Evolutionary conservation across 2,797 vertebrate species (phyloP), one percentile per base, ranked within the genome.

Genomic region (Babyrousa celebensis): DNA sequence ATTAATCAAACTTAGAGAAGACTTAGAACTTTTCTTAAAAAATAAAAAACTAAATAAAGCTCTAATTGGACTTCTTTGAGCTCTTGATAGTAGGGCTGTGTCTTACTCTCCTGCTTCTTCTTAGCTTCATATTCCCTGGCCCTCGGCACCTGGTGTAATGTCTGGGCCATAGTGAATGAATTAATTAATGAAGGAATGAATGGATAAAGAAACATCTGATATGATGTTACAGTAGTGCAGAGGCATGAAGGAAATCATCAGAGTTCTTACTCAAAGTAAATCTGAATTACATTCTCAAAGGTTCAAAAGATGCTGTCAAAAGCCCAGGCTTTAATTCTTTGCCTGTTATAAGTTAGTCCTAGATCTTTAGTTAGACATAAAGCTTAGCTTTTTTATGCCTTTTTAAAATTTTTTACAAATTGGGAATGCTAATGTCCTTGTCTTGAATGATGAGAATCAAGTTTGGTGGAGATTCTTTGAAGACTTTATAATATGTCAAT

Each of bases 1-100:
- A 89, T 85, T 80, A 87, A 84, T 94, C 68, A 89, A 32, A 94
- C 8, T 21, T 78, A 68, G 78, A 77, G 60, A 48, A 85, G 36
- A 71, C 36, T 18, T 56, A 79, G 48, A 74, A 87, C 9, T 78
- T 58, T 80, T 27, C 56, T 75, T 58, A 25, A 62, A 85, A 65
- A 54, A 70, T 3, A 60, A 71, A 23, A 32, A 43, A 56, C 43
- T 11, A 43, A 91, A 17, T 83, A 85, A 77, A 79, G 32, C 27
- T 95, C 60, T 62, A 6, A 15, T 70, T 89, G 32, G n/a, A 67
- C 27, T 52, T 63, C 48, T 58, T 0, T 67, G 60, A 72, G 6
- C 1, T 70, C 62, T 70, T 83, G 29, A 23, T 86, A 71, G 4
- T 62, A 40, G 70, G 21, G 63, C 48, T 77, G 2, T 36, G 21